Base-by-base conservation (phyloP, 2,113 vertebrate genomes). In the Ageneiosus marmoratus region DNA sequence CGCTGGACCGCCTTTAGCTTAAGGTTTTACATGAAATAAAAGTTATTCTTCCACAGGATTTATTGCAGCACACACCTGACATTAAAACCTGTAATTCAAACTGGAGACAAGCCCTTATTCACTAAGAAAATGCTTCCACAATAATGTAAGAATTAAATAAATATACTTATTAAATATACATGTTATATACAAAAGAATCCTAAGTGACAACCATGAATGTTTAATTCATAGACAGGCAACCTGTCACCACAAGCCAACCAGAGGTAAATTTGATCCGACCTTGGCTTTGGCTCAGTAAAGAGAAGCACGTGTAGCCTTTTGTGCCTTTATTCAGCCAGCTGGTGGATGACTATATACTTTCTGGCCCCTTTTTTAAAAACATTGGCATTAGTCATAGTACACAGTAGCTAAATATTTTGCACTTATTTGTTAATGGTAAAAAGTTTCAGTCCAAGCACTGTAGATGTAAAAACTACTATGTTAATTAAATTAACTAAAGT, bases 241-340 rank as follows among this genome's bases (percentile, higher is more conserved):
- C 58, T 22, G 27, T 78, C 37, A 48, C 24, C 18, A 29, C 16
- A 20, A 79, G 58, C 72, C 72, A 73, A 78, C 12, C 55, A 78
- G 48, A 34, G 15, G 24, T 12, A 50, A 41, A 48, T 50, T 10
- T 12, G 11, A 50, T 80, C 60, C 34, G 46, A 22, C 27, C n/a
- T 34, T 48, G 10, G 16, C 44, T 73, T 48, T 8, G 69, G n/a
- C 73, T 75, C 53, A n/a, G 18, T 44, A 63, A 53, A 69, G 1
- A 37, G 20, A 56, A n/a, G 15, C 50, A 27, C 11, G 7, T 20
- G 65, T 3, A 27, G 63, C 11, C 50, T 55, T 75, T 55, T 37
- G 50, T 55, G 60, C 48, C 53, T 50, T 70, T 53, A 55, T 65
- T 65, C 10, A 29, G 63, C 20, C 79, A 69, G 79, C 48, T 22